Evolutionary conservation across 35 echinoderm and acorn worm genomes (phyloP), one percentile per base, ranked within the genome.

Genomic region (Strongylocentrotus purpuratus): DNA sequence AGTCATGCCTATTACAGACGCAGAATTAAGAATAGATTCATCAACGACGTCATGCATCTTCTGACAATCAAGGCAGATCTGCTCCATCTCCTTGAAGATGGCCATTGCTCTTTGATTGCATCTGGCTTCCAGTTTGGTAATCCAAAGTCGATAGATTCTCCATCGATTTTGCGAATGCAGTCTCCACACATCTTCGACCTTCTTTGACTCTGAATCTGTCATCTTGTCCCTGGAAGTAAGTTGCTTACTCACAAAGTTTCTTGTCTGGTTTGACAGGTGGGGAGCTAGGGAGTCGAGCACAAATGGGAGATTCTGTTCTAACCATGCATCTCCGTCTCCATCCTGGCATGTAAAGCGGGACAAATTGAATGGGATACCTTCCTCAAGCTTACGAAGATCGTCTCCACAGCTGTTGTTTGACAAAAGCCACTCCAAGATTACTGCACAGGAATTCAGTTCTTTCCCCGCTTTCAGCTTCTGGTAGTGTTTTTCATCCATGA

Each of bases 1-100:
- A 92, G 98, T 99, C 92, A 99, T 95, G 9, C 97, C 98, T 71
- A 99, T 96, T 28, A 99, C 91, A n/a, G 48, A 86, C 2, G 97
- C 87, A 46, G 94, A 47, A 32, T 70, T 95, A 0, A 99, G 60
- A 31, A 99, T 95, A 22, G 94, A 33, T n/a, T 95, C 59, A 58
- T 99, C 96, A 48, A 95, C 94, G 95, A 97, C 95, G 4, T 94
- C 94, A 18, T 89, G 94, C 5, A 97, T 96, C 85, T 97, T 95
- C 92, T 95, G 88, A 31, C 95, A 94, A 33, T 90, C 46, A 45
- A 32, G 93, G 18, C 59, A 28, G 31, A 94, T 89, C 18, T 92
- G 45, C 4, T 92, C 94, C 60, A 46, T 93, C 52, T 70, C 46
- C 25, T 35, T 48, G 18, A 60, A 95, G 18, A 94, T 58, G 14